These are phyloP conservation scores for Chaitophorus viminalis DNA, from an alignment of 2,888 invertebrate genomes.

Conservation along the genomic window DNA sequence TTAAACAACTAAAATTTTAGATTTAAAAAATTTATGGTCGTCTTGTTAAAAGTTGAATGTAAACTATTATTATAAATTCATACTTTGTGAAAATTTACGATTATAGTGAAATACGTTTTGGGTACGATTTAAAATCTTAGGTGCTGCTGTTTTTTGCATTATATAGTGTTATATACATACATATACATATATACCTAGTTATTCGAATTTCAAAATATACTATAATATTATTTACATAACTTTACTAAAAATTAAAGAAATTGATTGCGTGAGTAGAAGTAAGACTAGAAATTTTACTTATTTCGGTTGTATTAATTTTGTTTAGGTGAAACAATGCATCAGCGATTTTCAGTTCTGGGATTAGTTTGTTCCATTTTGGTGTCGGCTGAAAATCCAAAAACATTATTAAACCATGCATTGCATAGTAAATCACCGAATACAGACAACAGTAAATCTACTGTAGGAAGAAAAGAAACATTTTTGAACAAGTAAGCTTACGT, in stretches of 20 bases:
- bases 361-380: slow-evolving; percentile 17
- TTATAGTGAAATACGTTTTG: no score
- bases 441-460: background rate
- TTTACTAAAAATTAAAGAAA: background rate
- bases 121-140: no score
- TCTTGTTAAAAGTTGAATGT: no score
- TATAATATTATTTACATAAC: background rate
- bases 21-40: no score
- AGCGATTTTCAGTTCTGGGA: background rate
- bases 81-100: no score
- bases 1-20: no score
- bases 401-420: background rate
- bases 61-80: no score
- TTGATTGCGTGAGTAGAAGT: background rate
- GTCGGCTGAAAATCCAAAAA: slow-evolving; percentile 3
- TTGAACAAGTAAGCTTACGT: slow-evolving; percentile 2
- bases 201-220: background rate
- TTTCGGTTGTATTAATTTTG: background rate
- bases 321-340: slow-evolving; percentile 40
- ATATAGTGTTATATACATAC: no score
- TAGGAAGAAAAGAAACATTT: slow-evolving; percentile 11
- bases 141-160: no score
- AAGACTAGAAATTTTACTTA: background rate
- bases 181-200: no score
- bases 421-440: background rate